Conservation (phyloP, 2,113 vertebrate species). For the Pedetes capensis region DNA sequence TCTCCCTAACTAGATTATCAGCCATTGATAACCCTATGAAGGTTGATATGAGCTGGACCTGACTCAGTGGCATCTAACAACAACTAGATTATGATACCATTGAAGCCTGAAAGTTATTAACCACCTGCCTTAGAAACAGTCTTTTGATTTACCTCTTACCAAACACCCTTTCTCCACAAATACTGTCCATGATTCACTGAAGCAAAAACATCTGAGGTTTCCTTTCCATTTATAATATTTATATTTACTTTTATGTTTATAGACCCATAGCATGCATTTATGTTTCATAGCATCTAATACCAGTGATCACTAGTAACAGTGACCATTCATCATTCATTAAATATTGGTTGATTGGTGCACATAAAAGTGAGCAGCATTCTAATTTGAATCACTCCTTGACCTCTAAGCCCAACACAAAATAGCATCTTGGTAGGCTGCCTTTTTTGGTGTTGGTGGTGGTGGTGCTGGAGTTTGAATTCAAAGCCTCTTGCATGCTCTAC, state of each 20-base stretch:
- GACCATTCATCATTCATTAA: neutral
- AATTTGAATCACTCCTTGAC: neutral
- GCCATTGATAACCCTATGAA: conserved; percentile 37
- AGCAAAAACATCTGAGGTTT: neutral
- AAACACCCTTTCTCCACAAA: neutral
- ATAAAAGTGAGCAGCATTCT: neutral
- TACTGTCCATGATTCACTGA: neutral
- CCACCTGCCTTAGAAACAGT: neutral
- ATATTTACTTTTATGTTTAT: neutral
- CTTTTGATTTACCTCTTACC: neutral
- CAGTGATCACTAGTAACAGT: neutral
- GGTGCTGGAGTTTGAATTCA: neutral
- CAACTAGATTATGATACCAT: neutral
- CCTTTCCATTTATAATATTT: neutral
- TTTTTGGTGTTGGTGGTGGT: too few species aligned
- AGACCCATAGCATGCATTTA: neutral
- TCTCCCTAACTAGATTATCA: conserved; percentile 40
- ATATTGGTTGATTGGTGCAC: neutral
- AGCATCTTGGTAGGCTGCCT: neutral
- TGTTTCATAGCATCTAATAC: neutral
- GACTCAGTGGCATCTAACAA: too few species aligned
- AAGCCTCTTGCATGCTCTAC: neutral
- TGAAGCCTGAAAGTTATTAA: neutral
- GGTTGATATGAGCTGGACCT: too few species aligned
- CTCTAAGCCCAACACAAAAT: neutral